Evolutionary conservation across 1,140 invertebrate species (phyloP).

Genomic region (Ips typographus): DNA sequence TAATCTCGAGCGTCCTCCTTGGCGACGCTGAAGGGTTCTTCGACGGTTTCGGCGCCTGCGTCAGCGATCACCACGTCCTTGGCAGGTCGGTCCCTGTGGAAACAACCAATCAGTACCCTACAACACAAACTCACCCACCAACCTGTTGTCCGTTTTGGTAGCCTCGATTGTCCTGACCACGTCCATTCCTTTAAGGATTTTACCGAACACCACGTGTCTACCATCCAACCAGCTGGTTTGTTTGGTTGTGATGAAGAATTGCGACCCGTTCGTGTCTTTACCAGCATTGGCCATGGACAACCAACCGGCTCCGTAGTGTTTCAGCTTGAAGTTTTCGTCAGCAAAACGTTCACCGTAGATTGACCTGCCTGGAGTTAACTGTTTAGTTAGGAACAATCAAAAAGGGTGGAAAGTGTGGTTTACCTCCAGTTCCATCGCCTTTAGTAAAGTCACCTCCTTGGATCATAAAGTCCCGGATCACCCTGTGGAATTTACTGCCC

Average conservation of each 20-base stretch:
- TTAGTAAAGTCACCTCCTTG: conserved; percentile 93
- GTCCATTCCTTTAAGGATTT: conserved; percentile 89
- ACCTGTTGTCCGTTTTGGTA: conserved; percentile 64
- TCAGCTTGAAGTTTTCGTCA: conserved; percentile 98
- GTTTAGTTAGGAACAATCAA: neutral
- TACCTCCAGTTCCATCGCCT: conserved; percentile 89
- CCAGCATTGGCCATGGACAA: conserved; percentile 96
- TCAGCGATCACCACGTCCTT: conserved; percentile 79
- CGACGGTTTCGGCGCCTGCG: conserved; percentile 66
- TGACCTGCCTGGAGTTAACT: conserved; percentile 67
- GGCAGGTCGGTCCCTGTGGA: conserved; percentile 68
- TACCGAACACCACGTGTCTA: conserved; percentile 96
- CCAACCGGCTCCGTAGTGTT: conserved; percentile 96
- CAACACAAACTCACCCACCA: neutral
- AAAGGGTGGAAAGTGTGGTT: neutral
- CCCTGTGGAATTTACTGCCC: conserved; percentile 88
- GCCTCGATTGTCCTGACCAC: conserved; percentile 85
- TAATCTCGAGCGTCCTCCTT: conserved; percentile 72
- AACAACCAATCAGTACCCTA: neutral
- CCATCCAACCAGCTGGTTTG: conserved; percentile 95
- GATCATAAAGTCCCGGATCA: conserved; percentile 95
- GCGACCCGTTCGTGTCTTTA: conserved; percentile 96
- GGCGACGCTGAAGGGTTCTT: conserved; percentile 76
- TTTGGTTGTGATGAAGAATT: conserved; percentile 95
- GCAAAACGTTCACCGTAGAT: conserved; percentile 93